phyloP scores from a whole-genome alignment of 1,140 invertebrate genomes.

The Anagrus nilaparvatae region DNA sequence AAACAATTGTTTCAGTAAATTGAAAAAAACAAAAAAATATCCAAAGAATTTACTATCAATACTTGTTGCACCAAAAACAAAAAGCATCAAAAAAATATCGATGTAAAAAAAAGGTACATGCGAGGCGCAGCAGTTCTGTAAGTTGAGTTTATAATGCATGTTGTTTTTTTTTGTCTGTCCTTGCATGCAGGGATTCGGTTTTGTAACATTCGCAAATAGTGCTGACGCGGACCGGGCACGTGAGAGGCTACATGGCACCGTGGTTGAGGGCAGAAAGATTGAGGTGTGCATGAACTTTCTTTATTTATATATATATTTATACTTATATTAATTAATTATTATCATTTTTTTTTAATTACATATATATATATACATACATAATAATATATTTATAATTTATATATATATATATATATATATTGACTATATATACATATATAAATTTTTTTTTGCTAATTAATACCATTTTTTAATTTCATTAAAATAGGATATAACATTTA shows the following conservation, averaged over 20 bases:
- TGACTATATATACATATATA: conserved; percentile 17
- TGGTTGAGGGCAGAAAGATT: conserved; percentile 99
- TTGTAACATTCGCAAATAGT: conserved; percentile 99
- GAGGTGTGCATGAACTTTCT: conserved; percentile 88
- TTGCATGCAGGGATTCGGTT: conserved; percentile 97
- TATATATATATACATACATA: conserved; percentile 32
- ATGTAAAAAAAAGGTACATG: conserved; percentile 20
- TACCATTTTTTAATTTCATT: conserved; percentile 5
- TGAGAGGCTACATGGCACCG: conserved; percentile 99
- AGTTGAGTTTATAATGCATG: conserved; percentile 46
- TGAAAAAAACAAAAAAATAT: too few species aligned
- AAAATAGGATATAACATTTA: too few species aligned
- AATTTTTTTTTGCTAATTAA: too few species aligned
- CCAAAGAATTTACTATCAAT: too few species aligned
- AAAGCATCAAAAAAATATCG: conserved; percentile 11
- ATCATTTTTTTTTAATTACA: too few species aligned
- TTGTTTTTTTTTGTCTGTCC: conserved; percentile 46
- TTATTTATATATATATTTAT: conserved; percentile 28
- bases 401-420: conserved; percentile 1
- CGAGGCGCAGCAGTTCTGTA: conserved; percentile 39
- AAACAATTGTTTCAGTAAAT: too few species aligned
- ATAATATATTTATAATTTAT: conserved; percentile 19
- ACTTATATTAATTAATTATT: conserved; percentile 3
- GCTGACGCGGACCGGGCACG: conserved; percentile 99
- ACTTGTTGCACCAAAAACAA: neutral